phyloP scores from a whole-genome alignment of 1,140 invertebrate genomes.

The Mycetomoellerius zeteki region DNA sequence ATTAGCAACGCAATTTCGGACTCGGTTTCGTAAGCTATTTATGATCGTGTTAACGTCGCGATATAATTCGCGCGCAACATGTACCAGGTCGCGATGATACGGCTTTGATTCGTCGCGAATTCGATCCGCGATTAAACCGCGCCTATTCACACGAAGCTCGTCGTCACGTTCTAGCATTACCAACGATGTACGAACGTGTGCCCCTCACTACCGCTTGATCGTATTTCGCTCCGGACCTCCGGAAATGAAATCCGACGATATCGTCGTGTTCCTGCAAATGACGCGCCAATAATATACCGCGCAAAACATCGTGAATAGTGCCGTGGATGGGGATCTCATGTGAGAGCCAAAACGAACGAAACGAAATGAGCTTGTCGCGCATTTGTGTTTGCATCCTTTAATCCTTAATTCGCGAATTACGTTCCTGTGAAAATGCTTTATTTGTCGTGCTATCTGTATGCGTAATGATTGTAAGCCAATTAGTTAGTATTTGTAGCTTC shows the following conservation, averaged over 20 bases:
- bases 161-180: constrained; percentile 28
- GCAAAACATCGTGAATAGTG: constrained; percentile 3
- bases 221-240: constrained; percentile 34
- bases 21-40: constrained; percentile 55
- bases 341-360: neutral
- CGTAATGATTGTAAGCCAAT: neutral
- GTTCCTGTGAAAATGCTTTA: neutral
- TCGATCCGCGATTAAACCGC: constrained; percentile 56
- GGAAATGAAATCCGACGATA: constrained; percentile 58
- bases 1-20: constrained; percentile 35
- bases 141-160: constrained; percentile 9
- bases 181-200: constrained; percentile 17
- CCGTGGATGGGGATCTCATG: neutral
- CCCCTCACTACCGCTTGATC: constrained; percentile 28
- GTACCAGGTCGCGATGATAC: constrained; percentile 39
- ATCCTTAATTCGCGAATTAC: neutral
- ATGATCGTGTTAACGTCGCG: constrained; percentile 18
- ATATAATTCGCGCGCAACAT: constrained; percentile 42
- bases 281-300: constrained; percentile 42
- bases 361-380: neutral
- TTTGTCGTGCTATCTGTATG: neutral
- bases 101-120: constrained; percentile 41
- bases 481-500: neutral
- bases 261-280: constrained; percentile 36
- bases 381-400: neutral